phyloP scores from a whole-genome alignment of 2,888 invertebrate genomes.

The Archaeoteleia sp. region DNA sequence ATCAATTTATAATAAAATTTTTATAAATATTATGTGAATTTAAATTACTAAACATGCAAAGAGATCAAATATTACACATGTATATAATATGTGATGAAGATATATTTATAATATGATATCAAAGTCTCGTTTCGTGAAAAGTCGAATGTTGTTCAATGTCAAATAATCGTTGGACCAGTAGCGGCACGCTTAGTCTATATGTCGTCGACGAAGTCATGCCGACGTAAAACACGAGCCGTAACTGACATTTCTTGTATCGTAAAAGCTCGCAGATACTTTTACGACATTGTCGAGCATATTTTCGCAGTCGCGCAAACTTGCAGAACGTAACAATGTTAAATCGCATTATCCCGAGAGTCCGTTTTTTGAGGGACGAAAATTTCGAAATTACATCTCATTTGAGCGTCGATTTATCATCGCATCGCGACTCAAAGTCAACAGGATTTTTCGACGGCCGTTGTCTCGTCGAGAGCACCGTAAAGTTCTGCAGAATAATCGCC shows the following conservation, averaged over 20 bases:
- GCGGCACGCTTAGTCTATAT: background rate
- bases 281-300: background rate
- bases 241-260: background rate
- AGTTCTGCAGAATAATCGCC: constrained; percentile 57
- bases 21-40: too few relatives aligned
- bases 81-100: too few relatives aligned
- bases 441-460: constrained; percentile 32
- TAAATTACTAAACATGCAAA: too few relatives aligned
- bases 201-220: background rate
- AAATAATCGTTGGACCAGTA: too few relatives aligned
- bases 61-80: too few relatives aligned
- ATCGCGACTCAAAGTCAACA: constrained; percentile 14
- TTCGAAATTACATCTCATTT: background rate
- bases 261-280: background rate
- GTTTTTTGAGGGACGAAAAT: background rate
- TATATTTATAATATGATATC: too few relatives aligned
- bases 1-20: too few relatives aligned
- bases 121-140: too few relatives aligned
- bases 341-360: too few relatives aligned
- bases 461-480: constrained; percentile 40
- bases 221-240: background rate
- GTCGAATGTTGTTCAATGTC: too few relatives aligned
- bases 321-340: background rate
- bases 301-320: background rate
- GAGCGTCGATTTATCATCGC: constrained; percentile 2